Percentiles rank a stretch among this genome's conserved stretches.
These are phyloP conservation scores for Protophormia terraenovae DNA, from an alignment of 2,888 invertebrate species.

Conservation along the genomic window DNA sequence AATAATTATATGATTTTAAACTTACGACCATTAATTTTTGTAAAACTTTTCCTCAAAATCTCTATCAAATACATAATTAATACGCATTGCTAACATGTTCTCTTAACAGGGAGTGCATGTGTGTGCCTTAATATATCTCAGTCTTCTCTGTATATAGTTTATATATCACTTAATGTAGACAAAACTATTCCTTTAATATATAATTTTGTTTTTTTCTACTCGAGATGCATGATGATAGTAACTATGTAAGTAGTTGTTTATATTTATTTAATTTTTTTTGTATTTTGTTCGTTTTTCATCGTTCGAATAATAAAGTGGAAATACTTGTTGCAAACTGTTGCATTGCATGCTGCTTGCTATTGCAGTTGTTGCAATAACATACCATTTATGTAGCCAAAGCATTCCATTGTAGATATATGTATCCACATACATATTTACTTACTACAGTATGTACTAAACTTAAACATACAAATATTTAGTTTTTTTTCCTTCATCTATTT, in stretches of 20 bases:
- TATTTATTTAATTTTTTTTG: conserved; percentile 26
- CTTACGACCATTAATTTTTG: too few relatives aligned
- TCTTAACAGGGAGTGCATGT: background rate
- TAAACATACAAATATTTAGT: background rate
- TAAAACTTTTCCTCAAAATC: too few relatives aligned
- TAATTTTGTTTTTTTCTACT: conserved; percentile 42
- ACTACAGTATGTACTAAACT: conserved; percentile 30
- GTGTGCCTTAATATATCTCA: background rate
- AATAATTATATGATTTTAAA: too few relatives aligned
- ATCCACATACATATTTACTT: conserved; percentile 26
- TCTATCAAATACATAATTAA: background rate
- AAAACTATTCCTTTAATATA: conserved; percentile 61
- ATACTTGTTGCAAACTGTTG: conserved; percentile 69
- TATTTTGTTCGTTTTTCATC: conserved; percentile 6
- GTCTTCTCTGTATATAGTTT: background rate
- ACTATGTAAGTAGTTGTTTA: conserved; percentile 28
- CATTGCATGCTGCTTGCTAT: conserved; percentile 62
- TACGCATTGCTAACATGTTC: conserved; percentile 3
- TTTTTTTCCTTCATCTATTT: background rate
- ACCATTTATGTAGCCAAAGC: conserved; percentile 65
- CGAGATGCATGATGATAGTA: conserved; percentile 37
- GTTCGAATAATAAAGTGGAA: conserved; percentile 65
- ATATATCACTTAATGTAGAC: conserved; percentile 49
- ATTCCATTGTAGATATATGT: conserved; percentile 52
- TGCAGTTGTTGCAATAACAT: conserved; percentile 58